Percentiles rank a stretch among this genome's conserved stretches.
These are phyloP conservation scores for Heterodera carotae DNA, from an alignment of 1,140 invertebrate species.

Conservation along the genomic window DNA sequence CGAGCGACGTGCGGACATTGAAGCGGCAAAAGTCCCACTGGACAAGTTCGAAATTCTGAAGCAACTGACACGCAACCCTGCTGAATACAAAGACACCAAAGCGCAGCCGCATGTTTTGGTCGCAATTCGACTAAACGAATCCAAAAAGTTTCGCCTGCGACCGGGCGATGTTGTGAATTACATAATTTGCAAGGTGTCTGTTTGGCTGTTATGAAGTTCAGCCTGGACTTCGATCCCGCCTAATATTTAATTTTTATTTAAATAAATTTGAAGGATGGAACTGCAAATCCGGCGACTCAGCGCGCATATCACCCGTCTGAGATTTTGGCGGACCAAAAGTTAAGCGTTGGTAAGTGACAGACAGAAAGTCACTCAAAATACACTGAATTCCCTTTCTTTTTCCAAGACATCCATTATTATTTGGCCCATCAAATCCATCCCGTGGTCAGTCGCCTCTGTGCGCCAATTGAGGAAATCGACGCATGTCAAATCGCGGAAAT, in stretches of 20 bases:
- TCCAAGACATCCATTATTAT: constrained; percentile 68
- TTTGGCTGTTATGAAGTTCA: no score
- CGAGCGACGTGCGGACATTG: constrained; percentile 74
- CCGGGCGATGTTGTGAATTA: constrained; percentile 93
- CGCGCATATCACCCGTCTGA: constrained; percentile 91
- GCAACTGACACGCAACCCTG: constrained; percentile 90
- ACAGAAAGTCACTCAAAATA: no score
- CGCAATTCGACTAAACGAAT: constrained; percentile 81
- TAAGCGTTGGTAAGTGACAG: constrained; percentile 58
- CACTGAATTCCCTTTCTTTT: no score
- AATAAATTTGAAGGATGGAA: constrained; percentile 67
- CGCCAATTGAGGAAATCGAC: constrained; percentile 91
- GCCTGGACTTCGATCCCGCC: no score
- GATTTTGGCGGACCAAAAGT: constrained; percentile 72
- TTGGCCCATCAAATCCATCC: constrained; percentile 77
- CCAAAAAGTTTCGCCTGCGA: constrained; percentile 73
- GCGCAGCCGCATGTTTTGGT: constrained; percentile 86
- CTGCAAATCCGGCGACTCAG: constrained; percentile 78
- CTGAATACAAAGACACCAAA: constrained; percentile 85
- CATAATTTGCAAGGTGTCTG: constrained; percentile 81
- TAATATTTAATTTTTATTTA: constrained; percentile 5
- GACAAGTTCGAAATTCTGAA: constrained; percentile 86
- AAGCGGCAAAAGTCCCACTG: constrained; percentile 70
- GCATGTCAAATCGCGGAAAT: constrained; percentile 83
- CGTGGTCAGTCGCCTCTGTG: constrained; percentile 87